A percentile compares a stretch with the other conserved stretches of the same genome.
Conservation (phyloP, 2,888 invertebrate genomes). For the Patella caerulea region DNA sequence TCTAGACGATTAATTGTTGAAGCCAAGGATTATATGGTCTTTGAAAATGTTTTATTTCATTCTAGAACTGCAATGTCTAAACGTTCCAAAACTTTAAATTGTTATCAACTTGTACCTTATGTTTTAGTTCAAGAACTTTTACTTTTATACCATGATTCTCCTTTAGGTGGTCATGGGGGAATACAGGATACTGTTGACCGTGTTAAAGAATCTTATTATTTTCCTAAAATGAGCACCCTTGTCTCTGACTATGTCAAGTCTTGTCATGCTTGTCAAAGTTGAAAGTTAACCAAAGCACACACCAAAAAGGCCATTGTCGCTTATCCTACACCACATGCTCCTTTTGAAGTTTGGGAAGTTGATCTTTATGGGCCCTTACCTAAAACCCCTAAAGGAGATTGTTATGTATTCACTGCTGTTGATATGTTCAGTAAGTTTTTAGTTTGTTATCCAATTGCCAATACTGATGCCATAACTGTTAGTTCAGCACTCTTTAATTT, state of each 20-base stretch:
- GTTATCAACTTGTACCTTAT: slow-evolving; percentile 31
- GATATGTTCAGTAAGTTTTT: slow-evolving; percentile 24
- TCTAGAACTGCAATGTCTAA: slow-evolving; percentile 22
- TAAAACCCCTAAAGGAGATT: slow-evolving; percentile 21
- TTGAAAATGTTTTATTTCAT: slow-evolving; percentile 33
- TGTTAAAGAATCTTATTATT: slow-evolving; percentile 25
- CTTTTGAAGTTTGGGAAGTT: slow-evolving; percentile 27
- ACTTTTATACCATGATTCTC: slow-evolving; percentile 27
- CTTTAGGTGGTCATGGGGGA: slow-evolving; percentile 27
- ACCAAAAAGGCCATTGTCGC: slow-evolving; percentile 19
- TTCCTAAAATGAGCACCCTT: slow-evolving; percentile 18
- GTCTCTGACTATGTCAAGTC: slow-evolving; percentile 24
- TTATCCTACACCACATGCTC: slow-evolving; percentile 23
- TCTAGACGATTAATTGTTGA: slow-evolving; percentile 28
- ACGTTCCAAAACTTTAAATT: slow-evolving; percentile 20
- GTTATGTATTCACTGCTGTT: slow-evolving; percentile 24
- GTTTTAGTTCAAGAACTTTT: slow-evolving; percentile 25
- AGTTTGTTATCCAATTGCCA: slow-evolving; percentile 17
- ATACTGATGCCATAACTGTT: slow-evolving; percentile 26
- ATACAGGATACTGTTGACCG: slow-evolving; percentile 31
- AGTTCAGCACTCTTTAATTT: slow-evolving; percentile 16
- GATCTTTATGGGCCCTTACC: slow-evolving; percentile 29
- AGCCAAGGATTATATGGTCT: slow-evolving; percentile 26
- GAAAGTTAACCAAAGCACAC: slow-evolving; percentile 25
- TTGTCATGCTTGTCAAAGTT: slow-evolving; percentile 26